Percentiles rank a stretch among this genome's conserved stretches.
phyloP scores from a whole-genome alignment of 2,113 vertebrate genomes.

The Odontophorus gujanensis region DNA sequence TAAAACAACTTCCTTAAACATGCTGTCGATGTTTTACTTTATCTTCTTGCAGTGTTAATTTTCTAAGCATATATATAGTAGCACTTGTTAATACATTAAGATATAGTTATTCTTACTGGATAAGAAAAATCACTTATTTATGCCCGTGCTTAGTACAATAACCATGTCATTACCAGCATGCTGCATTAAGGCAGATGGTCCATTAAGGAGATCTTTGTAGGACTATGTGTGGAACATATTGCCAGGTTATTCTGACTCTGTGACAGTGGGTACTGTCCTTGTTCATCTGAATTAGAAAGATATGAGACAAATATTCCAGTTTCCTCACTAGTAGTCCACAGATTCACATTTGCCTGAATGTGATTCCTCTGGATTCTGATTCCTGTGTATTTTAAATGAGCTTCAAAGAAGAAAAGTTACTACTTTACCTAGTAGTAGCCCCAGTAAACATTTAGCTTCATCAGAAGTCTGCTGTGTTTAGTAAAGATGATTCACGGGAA shows the following conservation, averaged over 20 bases:
- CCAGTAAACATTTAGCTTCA: neutral
- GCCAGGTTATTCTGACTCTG: neutral
- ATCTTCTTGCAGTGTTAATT: neutral
- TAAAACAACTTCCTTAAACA: neutral
- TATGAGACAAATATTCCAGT: neutral
- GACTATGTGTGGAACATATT: neutral
- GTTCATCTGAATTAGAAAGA: neutral
- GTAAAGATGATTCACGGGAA: conserved; percentile 11
- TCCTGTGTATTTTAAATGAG: neutral
- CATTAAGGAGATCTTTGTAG: neutral
- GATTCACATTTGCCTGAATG: neutral
- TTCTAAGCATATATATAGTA: neutral
- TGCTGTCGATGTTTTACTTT: neutral
- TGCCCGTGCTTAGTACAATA: neutral
- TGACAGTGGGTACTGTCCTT: neutral
- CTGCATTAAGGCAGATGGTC: neutral
- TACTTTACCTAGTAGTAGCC: neutral
- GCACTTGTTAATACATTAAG: neutral
- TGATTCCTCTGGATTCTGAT: neutral
- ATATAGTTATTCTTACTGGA: neutral
- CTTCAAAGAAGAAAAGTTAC: neutral
- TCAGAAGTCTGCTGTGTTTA: conserved; percentile 7
- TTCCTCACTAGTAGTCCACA: neutral
- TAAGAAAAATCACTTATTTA: neutral
- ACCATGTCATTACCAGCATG: neutral